Percentiles rank a stretch among this genome's conserved stretches.
Conservation (phyloP, 2,113 vertebrate genomes). For the Phoxinus phoxinus region DNA sequence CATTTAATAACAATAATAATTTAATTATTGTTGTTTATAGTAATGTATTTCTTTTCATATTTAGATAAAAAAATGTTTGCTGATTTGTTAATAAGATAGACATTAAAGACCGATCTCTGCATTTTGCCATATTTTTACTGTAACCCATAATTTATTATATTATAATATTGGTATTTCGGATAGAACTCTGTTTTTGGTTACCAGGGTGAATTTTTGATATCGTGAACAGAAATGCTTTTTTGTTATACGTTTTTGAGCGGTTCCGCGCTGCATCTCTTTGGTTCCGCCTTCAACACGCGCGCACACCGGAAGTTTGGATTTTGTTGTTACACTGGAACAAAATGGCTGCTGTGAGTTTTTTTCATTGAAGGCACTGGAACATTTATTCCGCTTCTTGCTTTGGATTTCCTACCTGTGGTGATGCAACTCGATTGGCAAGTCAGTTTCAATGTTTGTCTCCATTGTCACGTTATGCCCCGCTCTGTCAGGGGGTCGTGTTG, state of each 20-base stretch:
- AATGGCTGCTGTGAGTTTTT: constrained; percentile 83
- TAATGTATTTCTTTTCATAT: background rate
- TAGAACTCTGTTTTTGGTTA: background rate
- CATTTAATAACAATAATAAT: background rate
- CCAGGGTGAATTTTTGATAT: background rate
- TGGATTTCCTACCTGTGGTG: constrained; percentile 65
- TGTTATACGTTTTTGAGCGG: background rate
- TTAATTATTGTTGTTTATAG: background rate
- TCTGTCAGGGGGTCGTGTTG: constrained; percentile 49
- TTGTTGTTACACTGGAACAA: constrained; percentile 86
- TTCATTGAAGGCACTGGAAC: constrained; percentile 77
- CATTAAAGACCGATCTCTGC: background rate
- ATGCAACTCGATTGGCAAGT: constrained; percentile 76
- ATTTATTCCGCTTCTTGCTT: constrained; percentile 68
- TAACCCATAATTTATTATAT: background rate
- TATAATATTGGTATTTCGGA: background rate
- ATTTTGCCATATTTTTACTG: background rate
- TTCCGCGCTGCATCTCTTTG: background rate
- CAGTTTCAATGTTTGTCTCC: constrained; percentile 41
- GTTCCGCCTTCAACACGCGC: constrained; percentile 61
- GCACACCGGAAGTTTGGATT: constrained; percentile 80
- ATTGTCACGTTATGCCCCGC: constrained; percentile 25
- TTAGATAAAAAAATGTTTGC: background rate
- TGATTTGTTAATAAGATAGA: background rate
- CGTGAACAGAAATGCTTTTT: background rate